Base-by-base conservation (phyloP, 2,797 vertebrate genomes). In the Pteronotus mesoamericanus region DNA sequence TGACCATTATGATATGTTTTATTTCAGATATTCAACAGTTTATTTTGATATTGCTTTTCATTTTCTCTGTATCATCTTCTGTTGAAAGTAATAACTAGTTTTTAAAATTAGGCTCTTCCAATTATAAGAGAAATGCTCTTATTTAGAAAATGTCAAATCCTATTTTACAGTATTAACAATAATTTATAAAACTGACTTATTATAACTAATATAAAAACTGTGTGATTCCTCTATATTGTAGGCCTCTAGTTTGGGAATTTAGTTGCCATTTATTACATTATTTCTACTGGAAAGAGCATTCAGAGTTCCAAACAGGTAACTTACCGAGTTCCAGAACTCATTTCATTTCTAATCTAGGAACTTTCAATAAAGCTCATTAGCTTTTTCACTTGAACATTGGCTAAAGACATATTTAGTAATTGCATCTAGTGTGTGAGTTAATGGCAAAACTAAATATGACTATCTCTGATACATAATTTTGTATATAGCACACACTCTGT, bases 131-230 rank as follows among this genome's bases (percentile, higher is more conserved):
- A 91, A 66, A 48, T 72, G 24, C 22, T 86, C 26, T 92, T 10
- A 32, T 86, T 93, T 86, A 53, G 64, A 89, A 95, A 94, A 66
- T 92, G 26, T 59, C 26, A 94, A 72, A 78, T 57, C 32, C 29
- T 91, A 6, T 78, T 97, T 93, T 91, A 9, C 91, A 93, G 84
- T 96, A 90, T 95, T 39, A 94, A 42, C 34, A 87, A 10, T 85
- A 83, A 86, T 85, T 92, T 86, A 57, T 90, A 74, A 51, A 95
- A 42, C 29, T 34, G 51, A 72, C 61, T 74, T 32, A 46, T 82
- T 87, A 89, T 10, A 71, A 72, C 48, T 69, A 14, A 57, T 68
- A 11, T 71, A 68, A 48, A 89, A 84, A 89, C 37, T 44, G 0
- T 66, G 34, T 71, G 34, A 7, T 77, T 94, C 34, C 37, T 93